These are phyloP conservation scores for Labeo rohita DNA, from an alignment of 2,113 vertebrate genomes.

Conservation along the genomic window DNA sequence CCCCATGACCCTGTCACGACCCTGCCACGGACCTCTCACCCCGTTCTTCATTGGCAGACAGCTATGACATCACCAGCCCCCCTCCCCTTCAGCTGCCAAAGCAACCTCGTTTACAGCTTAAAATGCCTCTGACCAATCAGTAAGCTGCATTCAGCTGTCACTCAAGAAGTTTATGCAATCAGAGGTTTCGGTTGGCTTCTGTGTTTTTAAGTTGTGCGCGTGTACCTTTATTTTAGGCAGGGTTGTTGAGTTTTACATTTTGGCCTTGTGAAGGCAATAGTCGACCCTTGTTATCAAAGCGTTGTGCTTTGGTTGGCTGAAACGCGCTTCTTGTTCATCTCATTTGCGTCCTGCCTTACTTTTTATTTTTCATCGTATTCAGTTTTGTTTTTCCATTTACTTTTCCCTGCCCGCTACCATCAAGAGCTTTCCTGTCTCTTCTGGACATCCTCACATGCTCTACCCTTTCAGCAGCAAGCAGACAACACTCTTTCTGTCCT, in stretches of 20 bases:
- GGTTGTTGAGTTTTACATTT: background rate
- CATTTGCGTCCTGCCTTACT: conserved; percentile 54
- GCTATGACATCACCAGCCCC: conserved; percentile 47
- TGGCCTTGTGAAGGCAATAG: background rate
- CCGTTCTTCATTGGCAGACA: conserved; percentile 44
- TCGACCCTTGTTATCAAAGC: conserved; percentile 31
- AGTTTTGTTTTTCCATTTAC: conserved; percentile 49
- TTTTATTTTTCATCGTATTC: conserved; percentile 44
- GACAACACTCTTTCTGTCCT: conserved; percentile 58
- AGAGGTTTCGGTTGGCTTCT: conserved; percentile 14
- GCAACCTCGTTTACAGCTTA: conserved; percentile 40
- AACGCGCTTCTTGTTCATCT: conserved; percentile 59
- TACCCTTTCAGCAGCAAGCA: conserved; percentile 17
- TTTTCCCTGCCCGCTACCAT: conserved; percentile 64
- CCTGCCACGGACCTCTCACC: conserved; percentile 34
- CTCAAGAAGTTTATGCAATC: conserved; percentile 25
- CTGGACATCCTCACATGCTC: background rate
- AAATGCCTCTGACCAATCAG: conserved; percentile 28
- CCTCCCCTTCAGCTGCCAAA: conserved; percentile 64
- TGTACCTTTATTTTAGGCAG: background rate
- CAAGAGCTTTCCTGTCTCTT: background rate
- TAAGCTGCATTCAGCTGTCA: conserved; percentile 24
- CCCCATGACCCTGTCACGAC: conserved; percentile 49
- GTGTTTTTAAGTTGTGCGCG: background rate
- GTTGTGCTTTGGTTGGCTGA: conserved; percentile 66